Conservation (phyloP, 2,888 invertebrate genomes). For the Troides aeacus region DNA sequence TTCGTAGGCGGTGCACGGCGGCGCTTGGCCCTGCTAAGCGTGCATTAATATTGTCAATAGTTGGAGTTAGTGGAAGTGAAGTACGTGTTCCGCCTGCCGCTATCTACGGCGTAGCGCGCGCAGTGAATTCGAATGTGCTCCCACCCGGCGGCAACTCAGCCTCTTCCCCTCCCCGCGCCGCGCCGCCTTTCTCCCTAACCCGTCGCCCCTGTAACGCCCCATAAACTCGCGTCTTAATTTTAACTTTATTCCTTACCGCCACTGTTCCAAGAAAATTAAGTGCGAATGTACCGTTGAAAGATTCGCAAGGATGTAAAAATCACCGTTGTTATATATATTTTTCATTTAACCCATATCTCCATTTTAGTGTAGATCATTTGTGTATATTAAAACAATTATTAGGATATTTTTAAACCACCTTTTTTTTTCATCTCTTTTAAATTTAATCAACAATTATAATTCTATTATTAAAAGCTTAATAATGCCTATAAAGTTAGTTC, state of each 20-base stretch:
- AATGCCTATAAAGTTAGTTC: no score
- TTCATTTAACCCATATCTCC: no score
- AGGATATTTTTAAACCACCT: no score
- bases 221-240: slow-evolving; percentile 80
- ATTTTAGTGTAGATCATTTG: no score
- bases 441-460: no score
- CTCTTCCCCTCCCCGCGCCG: slow-evolving; percentile 34
- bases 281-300: slow-evolving; percentile 72
- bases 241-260: slow-evolving; percentile 79
- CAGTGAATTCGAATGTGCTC: slow-evolving; percentile 77
- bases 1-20: slow-evolving; percentile 64
- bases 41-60: slow-evolving; percentile 81
- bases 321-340: no score
- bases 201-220: slow-evolving; percentile 75
- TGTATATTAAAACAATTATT: no score
- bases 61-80: slow-evolving; percentile 80
- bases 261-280: slow-evolving; percentile 77
- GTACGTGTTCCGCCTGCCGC: slow-evolving; percentile 80
- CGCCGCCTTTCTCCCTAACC: slow-evolving; percentile 46
- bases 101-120: slow-evolving; percentile 77
- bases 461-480: no score
- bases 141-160: slow-evolving; percentile 49
- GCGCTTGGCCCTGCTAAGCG: slow-evolving; percentile 74
- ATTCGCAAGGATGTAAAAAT: slow-evolving; percentile 48
- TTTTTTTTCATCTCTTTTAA: no score